These are phyloP conservation scores for Enoplosus armatus DNA, from an alignment of 2,797 vertebrate genomes.

Conservation along the genomic window DNA sequence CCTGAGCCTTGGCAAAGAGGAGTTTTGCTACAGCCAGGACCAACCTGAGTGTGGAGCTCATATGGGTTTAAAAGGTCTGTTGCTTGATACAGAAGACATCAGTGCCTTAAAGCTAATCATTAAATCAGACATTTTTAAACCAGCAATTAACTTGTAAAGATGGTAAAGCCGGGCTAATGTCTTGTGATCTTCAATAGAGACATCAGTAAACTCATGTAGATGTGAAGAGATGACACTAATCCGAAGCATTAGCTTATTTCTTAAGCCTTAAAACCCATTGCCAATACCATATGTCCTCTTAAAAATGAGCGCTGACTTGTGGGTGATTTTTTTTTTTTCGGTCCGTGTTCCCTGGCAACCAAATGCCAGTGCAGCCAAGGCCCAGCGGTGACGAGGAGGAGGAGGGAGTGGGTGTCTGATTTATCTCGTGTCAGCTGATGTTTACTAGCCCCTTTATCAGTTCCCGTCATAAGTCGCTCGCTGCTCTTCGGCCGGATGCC, in stretches of 20 bases:
- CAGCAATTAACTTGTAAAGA: neutral
- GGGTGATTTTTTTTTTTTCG: conserved; percentile 45
- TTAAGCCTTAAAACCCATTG: conserved; percentile 19
- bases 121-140: conserved; percentile 1
- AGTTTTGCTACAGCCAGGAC: neutral
- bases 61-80: neutral
- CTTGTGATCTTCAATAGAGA: conserved; percentile 22
- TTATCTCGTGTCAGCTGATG: conserved; percentile 72
- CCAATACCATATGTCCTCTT: conserved; percentile 29
- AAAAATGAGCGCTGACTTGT: conserved; percentile 34
- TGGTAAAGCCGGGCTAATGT: neutral
- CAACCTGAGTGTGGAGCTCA: neutral
- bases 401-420: conserved; percentile 72
- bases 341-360: conserved; percentile 75
- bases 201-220: neutral
- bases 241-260: conserved; percentile 9
- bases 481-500: conserved; percentile 45
- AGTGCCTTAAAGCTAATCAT: neutral
- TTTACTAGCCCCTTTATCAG: conserved; percentile 70
- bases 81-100: neutral
- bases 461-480: conserved; percentile 51
- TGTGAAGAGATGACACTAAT: conserved; percentile 13
- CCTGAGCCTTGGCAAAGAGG: neutral
- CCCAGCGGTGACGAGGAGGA: conserved; percentile 54
- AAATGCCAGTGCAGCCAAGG: conserved; percentile 50